Conservation (phyloP, 2,113 vertebrate genomes). For the Nesogale talazaci region DNA sequence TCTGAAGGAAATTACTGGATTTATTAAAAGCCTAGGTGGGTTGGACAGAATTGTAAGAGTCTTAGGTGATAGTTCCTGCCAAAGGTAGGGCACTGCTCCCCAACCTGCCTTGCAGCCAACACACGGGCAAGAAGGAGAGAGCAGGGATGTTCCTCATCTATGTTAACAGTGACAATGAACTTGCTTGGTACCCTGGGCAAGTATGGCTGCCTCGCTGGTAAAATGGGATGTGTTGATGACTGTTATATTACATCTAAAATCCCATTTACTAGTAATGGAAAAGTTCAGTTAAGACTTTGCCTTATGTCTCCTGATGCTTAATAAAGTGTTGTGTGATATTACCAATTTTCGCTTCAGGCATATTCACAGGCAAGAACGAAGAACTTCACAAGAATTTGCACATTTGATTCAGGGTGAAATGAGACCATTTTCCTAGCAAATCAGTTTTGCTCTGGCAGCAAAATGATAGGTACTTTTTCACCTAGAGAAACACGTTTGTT, state of each 20-base stretch:
- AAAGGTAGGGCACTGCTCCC: conserved; percentile 22
- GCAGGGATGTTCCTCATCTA: neutral
- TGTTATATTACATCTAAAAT: conserved; percentile 79
- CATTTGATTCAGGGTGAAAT: conserved; percentile 77
- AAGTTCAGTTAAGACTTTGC: conserved; percentile 73
- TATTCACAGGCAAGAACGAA: conserved; percentile 55
- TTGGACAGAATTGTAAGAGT: neutral
- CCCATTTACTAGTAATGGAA: conserved; percentile 77
- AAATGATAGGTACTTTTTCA: conserved; percentile 63
- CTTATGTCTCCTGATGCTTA: conserved; percentile 65
- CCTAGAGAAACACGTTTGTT: conserved; percentile 52
- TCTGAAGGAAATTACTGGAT: conserved; percentile 59
- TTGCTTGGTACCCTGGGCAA: neutral
- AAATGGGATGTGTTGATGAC: conserved; percentile 80
- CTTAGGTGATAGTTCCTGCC: neutral
- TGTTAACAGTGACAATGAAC: conserved; percentile 33
- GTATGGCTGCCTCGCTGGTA: conserved; percentile 37
- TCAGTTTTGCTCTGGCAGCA: conserved; percentile 58
- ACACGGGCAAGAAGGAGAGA: conserved; percentile 10
- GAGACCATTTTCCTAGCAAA: conserved; percentile 75
- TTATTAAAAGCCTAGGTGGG: conserved; percentile 67
- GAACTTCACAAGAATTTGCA: conserved; percentile 73
- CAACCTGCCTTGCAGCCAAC: neutral
- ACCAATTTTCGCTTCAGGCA: conserved; percentile 77
- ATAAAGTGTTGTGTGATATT: conserved; percentile 69